Evolutionary conservation across 1,140 invertebrate genomes (phyloP), one percentile per base, ranked within the genome.

Genomic region (Zaprionus africanus): DNA sequence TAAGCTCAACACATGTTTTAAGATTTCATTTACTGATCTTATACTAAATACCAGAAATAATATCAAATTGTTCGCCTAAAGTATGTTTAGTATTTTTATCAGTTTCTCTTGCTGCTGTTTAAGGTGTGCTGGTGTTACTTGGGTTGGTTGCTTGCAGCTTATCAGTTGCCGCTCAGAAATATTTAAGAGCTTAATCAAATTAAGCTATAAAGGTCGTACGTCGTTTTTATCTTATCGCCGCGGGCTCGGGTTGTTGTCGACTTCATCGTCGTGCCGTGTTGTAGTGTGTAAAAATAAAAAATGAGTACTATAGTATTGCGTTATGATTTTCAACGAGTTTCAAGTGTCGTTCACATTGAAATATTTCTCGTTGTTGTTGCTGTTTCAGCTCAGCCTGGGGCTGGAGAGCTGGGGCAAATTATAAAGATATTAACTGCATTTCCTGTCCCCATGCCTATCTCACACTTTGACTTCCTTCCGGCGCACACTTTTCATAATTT

Each of bases 171-270:
- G 62, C 41, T 46, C 66, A 72, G 61, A 88, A 90, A 90, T 88
- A 88, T 90, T 88, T 84, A 77, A 69, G 79, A 85, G 85, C 85
- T 90, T 85, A 90, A 90, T 90, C 82, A 90, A 90, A 90, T 90
- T 90, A 90, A 82, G 85, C 85, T 90, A 90, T 90, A 90, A 88
- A 90, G 86, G 86, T 90, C 85, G 85, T 88, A 67, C 79, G 78
- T 79, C 65, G 78, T 51, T 77, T 46, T 88, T 88, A 88, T 88
- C 84, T 88, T 90, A 88, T 88, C 85, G 58, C 67, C 0, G 11
- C 53, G 15, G 22, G 15, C 36, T 22, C n/a, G n/a, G n/a, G 46
- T 61, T 54, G 66, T 71, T 49, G 56, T 61, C 26, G 61, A 68
- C 46, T 79, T 69, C 31, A 34, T 34, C 31, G 31, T 34, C 31